These are phyloP conservation scores for Anguilla megastoma DNA, from an alignment of 2,797 vertebrate genomes.

Conservation along the genomic window DNA sequence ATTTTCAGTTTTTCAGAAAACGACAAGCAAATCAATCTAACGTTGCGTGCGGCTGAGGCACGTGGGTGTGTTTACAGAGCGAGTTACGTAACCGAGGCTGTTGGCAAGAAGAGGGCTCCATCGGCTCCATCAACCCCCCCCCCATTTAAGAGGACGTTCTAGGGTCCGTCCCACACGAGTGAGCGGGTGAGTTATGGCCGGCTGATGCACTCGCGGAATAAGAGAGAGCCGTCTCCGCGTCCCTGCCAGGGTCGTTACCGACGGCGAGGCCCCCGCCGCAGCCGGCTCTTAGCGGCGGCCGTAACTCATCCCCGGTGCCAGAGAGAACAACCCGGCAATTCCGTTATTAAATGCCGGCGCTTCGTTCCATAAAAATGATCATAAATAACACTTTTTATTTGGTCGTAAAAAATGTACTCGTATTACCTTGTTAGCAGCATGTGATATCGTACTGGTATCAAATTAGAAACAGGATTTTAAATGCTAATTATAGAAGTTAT, in stretches of 20 bases:
- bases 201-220: slow-evolving; percentile 36
- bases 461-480: background rate
- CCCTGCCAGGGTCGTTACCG: background rate
- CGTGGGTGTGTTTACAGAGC: slow-evolving; percentile 66
- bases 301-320: background rate
- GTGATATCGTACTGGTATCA: background rate
- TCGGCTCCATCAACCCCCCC: slow-evolving; percentile 43
- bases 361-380: background rate
- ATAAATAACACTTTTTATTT: background rate
- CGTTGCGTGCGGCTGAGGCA: slow-evolving; percentile 52
- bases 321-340: background rate
- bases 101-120: slow-evolving; percentile 60
- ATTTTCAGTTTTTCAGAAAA: background rate
- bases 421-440: background rate
- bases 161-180: slow-evolving; percentile 38
- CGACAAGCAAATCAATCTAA: background rate
- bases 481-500: background rate
- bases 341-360: background rate
- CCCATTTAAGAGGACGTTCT: slow-evolving; percentile 41
- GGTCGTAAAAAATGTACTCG: background rate
- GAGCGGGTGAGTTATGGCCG: slow-evolving; percentile 43
- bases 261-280: background rate
- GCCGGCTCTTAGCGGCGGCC: background rate
- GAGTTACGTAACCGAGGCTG: slow-evolving; percentile 71
- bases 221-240: slow-evolving; percentile 42